These are phyloP conservation scores for Zaprionus vittiger DNA, from an alignment of 1,140 invertebrate species.

Conservation along the genomic window DNA sequence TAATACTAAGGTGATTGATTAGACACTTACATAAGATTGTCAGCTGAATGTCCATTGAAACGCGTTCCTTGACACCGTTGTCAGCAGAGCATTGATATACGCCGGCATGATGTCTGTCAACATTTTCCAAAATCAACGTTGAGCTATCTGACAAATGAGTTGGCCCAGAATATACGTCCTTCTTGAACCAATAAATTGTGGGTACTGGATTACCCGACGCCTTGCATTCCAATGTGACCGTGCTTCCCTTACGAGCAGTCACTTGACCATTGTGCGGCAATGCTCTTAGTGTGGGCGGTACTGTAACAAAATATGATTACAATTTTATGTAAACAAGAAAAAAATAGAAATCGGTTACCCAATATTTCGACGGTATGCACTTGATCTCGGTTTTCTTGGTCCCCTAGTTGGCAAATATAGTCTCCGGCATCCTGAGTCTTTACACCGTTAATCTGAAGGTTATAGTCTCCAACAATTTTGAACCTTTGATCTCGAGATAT, in stretches of 20 bases:
- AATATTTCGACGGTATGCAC: conserved; percentile 86
- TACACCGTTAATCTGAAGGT: conserved; percentile 87
- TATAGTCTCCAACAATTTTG: conserved; percentile 87
- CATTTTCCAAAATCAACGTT: conserved; percentile 86
- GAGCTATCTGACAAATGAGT: conserved; percentile 85
- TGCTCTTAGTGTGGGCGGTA: conserved; percentile 85
- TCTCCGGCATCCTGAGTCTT: conserved; percentile 85
- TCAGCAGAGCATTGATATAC: conserved; percentile 88
- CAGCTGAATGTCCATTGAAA: conserved; percentile 86
- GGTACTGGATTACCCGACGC: conserved; percentile 86
- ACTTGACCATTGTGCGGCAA: conserved; percentile 85
- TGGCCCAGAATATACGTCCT: conserved; percentile 80
- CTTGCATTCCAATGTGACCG: conserved; percentile 86
- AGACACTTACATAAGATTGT: conserved; percentile 86
- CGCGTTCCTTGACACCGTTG: conserved; percentile 88
- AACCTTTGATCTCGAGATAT: conserved; percentile 87
- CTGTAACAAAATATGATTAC: conserved; percentile 65
- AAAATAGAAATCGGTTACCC: conserved; percentile 66
- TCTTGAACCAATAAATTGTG: conserved; percentile 83
- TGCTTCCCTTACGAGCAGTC: conserved; percentile 86
- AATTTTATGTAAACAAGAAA: not conserved
- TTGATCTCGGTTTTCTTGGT: conserved; percentile 85
- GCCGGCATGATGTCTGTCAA: conserved; percentile 87
- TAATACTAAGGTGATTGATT: too few relatives aligned
- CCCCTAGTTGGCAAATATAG: conserved; percentile 86